phyloP scores from a whole-genome alignment of 1,140 invertebrate species.

The Drosophila lacertosa region DNA sequence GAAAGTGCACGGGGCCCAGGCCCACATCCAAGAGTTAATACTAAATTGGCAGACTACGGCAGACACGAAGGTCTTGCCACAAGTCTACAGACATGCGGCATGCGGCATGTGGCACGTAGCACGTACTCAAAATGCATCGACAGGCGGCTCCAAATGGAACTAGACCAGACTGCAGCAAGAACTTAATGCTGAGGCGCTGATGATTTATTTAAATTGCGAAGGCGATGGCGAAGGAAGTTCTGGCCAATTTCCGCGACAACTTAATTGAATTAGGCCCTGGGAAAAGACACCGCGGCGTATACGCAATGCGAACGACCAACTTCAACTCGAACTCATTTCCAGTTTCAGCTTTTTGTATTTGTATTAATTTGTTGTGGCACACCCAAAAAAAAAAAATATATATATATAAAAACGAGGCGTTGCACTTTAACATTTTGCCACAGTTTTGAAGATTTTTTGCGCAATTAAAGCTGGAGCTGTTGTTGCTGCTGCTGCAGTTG shows the following conservation, averaged over 20 bases:
- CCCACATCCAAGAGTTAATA: conserved; percentile 66
- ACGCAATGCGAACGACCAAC: conserved; percentile 44
- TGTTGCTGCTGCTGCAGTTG: conserved; percentile 2
- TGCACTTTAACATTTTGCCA: conserved; percentile 77
- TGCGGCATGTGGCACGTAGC: conserved; percentile 38
- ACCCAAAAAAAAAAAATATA: conserved; percentile 36
- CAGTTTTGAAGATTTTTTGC: conserved; percentile 35
- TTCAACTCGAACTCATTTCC: conserved; percentile 25
- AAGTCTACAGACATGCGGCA: too few species aligned
- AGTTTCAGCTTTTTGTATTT: conserved; percentile 33
- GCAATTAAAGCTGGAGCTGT: conserved; percentile 67
- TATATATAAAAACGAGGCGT: conserved; percentile 19
- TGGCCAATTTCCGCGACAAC: conserved; percentile 71
- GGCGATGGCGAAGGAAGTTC: conserved; percentile 32
- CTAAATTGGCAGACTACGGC: conserved; percentile 65
- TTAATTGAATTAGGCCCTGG: conserved; percentile 73
- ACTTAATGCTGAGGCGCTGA: conserved; percentile 34
- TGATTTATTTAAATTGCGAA: conserved; percentile 81
- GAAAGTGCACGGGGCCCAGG: conserved; percentile 43
- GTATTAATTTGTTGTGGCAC: conserved; percentile 9
- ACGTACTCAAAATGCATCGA: conserved; percentile 77
- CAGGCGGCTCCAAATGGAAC: conserved; percentile 26
- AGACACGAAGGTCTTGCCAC: conserved; percentile 30
- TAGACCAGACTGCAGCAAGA: conserved; percentile 16
- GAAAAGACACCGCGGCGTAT: conserved; percentile 43